phyloP scores from a whole-genome alignment of 1,140 invertebrate genomes.

The Potamilus streckersoni region DNA sequence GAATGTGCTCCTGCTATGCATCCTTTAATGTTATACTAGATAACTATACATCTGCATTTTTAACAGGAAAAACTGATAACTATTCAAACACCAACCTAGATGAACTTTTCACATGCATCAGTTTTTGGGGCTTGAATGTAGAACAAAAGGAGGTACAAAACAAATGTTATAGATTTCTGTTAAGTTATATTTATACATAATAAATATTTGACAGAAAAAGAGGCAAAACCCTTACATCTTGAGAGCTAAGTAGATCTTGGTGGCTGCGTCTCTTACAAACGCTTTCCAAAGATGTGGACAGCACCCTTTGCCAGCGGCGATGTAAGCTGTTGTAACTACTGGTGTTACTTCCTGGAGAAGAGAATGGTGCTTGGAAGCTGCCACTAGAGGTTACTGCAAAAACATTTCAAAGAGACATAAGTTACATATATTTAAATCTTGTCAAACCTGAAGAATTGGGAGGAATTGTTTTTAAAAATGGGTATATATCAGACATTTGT shows the following conservation, averaged over 20 bases:
- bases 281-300: slow-evolving; percentile 71
- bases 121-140: too few relatives aligned
- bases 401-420: not conserved
- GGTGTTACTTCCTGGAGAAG: slow-evolving; percentile 46
- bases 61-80: too few relatives aligned
- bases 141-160: too few relatives aligned
- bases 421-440: not conserved
- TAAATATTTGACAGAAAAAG: not conserved
- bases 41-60: too few relatives aligned
- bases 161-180: too few relatives aligned
- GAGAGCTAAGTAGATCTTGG: slow-evolving; percentile 37
- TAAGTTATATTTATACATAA: too few relatives aligned
- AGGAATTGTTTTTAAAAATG: not conserved
- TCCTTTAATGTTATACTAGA: too few relatives aligned
- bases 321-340: slow-evolving; percentile 64
- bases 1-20: too few relatives aligned
- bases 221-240: slow-evolving; percentile 25
- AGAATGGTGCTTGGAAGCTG: slow-evolving; percentile 57
- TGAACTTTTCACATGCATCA: too few relatives aligned
- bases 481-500: not conserved
- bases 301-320: slow-evolving; percentile 71
- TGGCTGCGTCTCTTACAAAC: slow-evolving; percentile 42
- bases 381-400: slow-evolving; percentile 61
- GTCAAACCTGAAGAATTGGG: not conserved
- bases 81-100: too few relatives aligned